Evolutionary conservation across 2,888 invertebrate species (phyloP).

Genomic region (Hirudinaria manillensis): DNA sequence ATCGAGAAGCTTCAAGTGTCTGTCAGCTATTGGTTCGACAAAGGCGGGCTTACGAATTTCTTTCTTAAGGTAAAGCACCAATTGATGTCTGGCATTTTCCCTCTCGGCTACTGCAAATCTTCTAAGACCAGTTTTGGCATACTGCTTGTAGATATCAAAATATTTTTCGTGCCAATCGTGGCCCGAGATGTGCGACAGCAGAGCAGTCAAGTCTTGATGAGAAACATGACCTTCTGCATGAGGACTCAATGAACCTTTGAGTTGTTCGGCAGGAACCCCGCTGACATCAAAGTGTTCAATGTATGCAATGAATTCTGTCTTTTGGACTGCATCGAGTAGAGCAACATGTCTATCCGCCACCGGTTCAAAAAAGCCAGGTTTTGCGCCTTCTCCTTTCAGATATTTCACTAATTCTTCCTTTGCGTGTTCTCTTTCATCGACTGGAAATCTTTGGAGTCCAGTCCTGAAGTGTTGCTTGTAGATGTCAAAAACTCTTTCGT

Average conservation of each 20-base stretch:
- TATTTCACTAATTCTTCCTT: background rate
- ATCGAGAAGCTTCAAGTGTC: background rate
- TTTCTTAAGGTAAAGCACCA: background rate
- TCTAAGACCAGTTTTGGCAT: background rate
- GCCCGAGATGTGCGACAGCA: background rate
- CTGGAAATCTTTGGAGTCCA: conserved; percentile 8
- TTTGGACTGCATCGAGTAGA: conserved; percentile 1
- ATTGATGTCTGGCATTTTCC: background rate
- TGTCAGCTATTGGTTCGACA: background rate
- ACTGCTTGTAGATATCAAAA: background rate
- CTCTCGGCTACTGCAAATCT: conserved; percentile 4
- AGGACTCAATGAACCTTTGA: background rate
- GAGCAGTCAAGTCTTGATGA: background rate
- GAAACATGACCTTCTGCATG: background rate
- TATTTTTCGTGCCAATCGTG: no score
- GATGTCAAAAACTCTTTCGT: background rate
- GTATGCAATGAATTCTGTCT: background rate
- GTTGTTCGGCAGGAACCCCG: background rate
- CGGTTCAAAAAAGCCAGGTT: background rate
- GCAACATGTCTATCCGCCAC: background rate
- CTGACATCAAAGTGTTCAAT: background rate
- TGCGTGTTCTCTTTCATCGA: background rate
- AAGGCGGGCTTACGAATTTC: background rate
- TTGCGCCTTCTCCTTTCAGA: background rate
- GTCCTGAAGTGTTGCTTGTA: conserved; percentile 1